Evolutionary conservation across 1,140 invertebrate species (phyloP).

Genomic region (Mycetomoellerius zeteki): DNA sequence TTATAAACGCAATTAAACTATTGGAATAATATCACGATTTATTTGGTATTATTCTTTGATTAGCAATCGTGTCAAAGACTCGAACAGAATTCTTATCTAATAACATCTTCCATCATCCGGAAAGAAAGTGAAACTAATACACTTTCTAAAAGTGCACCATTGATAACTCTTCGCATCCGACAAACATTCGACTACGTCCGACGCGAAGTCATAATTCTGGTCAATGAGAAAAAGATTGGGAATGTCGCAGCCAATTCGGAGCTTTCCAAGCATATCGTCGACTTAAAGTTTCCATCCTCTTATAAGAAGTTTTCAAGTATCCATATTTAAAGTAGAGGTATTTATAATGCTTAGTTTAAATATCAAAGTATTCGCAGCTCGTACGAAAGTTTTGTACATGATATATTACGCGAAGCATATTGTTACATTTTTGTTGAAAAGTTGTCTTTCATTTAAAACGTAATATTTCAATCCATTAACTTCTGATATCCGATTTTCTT

Average conservation of each 20-base stretch:
- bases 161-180: background rate
- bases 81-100: background rate
- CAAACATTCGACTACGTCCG: background rate
- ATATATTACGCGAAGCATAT: background rate
- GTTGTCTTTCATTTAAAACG: background rate
- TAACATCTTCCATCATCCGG: background rate
- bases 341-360: slow-evolving; percentile 40
- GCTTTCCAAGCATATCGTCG: background rate
- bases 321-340: slow-evolving; percentile 24
- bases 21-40: too few species aligned
- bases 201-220: background rate
- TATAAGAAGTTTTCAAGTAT: slow-evolving; percentile 35
- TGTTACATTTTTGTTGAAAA: background rate
- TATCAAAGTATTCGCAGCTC: background rate
- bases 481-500: slow-evolving; percentile 7
- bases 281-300: slow-evolving; percentile 46
- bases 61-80: background rate
- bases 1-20: too few species aligned
- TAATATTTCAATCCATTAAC: slow-evolving; percentile 2
- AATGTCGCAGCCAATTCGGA: slow-evolving; percentile 9
- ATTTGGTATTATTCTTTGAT: background rate
- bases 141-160: background rate
- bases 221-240: slow-evolving; percentile 24
- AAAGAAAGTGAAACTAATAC: background rate
- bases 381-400: slow-evolving; percentile 18